Conservation (phyloP, 2,797 vertebrate genomes). For the Takifugu ocellatus region DNA sequence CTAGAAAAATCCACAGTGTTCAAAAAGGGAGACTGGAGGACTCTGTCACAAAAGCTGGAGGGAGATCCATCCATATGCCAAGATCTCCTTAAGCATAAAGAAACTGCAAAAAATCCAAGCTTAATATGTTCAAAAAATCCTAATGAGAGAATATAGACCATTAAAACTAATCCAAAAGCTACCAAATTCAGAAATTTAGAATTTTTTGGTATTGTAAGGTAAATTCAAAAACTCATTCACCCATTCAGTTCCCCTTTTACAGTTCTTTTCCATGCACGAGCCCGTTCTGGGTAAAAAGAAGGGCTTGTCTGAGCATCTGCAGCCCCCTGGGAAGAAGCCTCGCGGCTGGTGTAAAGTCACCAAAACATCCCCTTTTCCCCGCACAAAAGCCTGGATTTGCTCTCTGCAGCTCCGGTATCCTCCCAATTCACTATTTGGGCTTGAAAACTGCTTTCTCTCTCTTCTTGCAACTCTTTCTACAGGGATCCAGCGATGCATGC, state of each 20-base stretch:
- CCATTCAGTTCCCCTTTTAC: constrained; percentile 13
- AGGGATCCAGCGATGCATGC: constrained; percentile 29
- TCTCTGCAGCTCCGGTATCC: constrained; percentile 34
- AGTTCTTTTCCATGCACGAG: not conserved
- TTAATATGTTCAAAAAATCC: not conserved
- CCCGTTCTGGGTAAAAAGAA: constrained; percentile 22
- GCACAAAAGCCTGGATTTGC: constrained; percentile 29
- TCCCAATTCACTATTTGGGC: constrained; percentile 26
- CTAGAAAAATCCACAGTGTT: constrained; percentile 20
- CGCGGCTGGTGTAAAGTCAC: constrained; percentile 37
- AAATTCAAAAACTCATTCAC: constrained; percentile 14
- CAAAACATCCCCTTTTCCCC: constrained; percentile 33
- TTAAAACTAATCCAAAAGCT: constrained; percentile 23
- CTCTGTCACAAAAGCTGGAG: constrained; percentile 24
- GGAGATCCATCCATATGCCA: constrained; percentile 24
- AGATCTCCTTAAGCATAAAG: constrained; percentile 6
- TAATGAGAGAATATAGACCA: constrained; percentile 2
- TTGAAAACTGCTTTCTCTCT: constrained; percentile 38
- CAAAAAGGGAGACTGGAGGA: constrained; percentile 4
- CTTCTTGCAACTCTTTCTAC: constrained; percentile 45
- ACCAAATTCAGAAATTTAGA: constrained; percentile 16
- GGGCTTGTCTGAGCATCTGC: constrained; percentile 38
- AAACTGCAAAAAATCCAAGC: constrained; percentile 11
- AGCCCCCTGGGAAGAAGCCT: constrained; percentile 38
- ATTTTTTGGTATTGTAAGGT: constrained; percentile 27